Conservation (phyloP, 2,113 vertebrate species). For the Micronycteris hirsuta region DNA sequence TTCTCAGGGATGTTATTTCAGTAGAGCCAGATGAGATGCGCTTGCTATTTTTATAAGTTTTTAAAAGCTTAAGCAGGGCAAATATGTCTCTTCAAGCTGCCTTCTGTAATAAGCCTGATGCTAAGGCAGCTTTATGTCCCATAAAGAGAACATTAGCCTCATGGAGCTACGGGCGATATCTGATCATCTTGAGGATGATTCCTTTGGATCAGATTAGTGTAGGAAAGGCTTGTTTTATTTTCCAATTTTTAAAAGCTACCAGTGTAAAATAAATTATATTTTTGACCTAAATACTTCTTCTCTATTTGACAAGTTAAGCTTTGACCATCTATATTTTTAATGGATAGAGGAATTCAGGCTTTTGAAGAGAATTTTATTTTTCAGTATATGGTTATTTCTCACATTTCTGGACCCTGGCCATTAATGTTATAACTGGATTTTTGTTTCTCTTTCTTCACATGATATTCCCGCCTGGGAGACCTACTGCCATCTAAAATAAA, state of each 20-base stretch:
- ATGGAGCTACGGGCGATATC: slow-evolving; percentile 42
- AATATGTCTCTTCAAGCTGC: slow-evolving; percentile 73
- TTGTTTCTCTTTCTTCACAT: background rate
- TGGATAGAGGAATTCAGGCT: background rate
- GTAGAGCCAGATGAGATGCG: slow-evolving; percentile 67
- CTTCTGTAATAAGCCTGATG: slow-evolving; percentile 67
- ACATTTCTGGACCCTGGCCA: background rate
- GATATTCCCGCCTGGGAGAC: background rate
- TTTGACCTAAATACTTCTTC: slow-evolving; percentile 18
- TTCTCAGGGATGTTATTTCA: slow-evolving; percentile 70
- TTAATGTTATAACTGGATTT: background rate
- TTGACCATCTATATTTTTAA: background rate
- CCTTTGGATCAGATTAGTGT: background rate
- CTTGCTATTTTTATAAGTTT: slow-evolving; percentile 75
- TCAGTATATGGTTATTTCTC: background rate
- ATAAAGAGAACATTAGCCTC: slow-evolving; percentile 66
- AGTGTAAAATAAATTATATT: background rate
- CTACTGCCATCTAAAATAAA: background rate
- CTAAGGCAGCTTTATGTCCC: slow-evolving; percentile 66
- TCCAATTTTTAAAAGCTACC: slow-evolving; percentile 27
- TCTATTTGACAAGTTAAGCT: background rate
- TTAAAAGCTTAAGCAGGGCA: slow-evolving; percentile 74
- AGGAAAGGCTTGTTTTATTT: slow-evolving; percentile 36
- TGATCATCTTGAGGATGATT: slow-evolving; percentile 47
- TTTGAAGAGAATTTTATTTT: background rate